phyloP scores from a whole-genome alignment of 2,113 vertebrate species.

The Uria aalge region DNA sequence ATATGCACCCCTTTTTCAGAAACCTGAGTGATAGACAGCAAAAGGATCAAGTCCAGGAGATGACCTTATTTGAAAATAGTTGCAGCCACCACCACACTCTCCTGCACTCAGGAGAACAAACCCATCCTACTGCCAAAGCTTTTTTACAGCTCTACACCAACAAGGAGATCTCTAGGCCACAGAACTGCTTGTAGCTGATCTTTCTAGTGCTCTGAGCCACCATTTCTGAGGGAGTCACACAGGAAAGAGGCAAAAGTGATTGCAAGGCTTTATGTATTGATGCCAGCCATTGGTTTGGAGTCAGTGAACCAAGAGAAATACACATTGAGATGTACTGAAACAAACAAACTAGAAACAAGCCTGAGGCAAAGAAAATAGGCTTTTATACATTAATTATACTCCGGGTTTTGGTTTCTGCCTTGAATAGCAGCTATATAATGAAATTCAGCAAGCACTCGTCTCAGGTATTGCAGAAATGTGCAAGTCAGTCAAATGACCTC shows the following conservation, averaged over 20 bases:
- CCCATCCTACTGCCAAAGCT: not conserved
- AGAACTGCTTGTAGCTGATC: not conserved
- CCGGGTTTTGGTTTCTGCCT: slow-evolving; percentile 4
- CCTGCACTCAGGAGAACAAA: not conserved
- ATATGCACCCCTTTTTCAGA: not conserved
- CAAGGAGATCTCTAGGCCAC: not conserved
- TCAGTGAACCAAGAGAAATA: slow-evolving; percentile 46
- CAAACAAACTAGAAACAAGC: slow-evolving; percentile 49
- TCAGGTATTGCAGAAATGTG: slow-evolving; percentile 14
- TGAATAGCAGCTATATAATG: slow-evolving; percentile 9
- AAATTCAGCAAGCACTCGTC: slow-evolving; percentile 10
- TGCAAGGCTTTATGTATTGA: not conserved
- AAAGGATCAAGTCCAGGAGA: not conserved
- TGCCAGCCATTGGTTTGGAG: slow-evolving; percentile 43
- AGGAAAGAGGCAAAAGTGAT: not conserved
- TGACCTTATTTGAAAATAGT: not conserved
- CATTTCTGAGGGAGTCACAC: not conserved
- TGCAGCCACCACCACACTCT: not conserved
- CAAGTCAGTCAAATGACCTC: slow-evolving; percentile 18
- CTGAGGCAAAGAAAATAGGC: slow-evolving; percentile 40
- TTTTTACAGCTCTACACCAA: not conserved
- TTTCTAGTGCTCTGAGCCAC: not conserved
- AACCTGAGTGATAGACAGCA: not conserved
- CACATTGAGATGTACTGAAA: slow-evolving; percentile 51
- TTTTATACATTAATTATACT: slow-evolving; percentile 48